A percentile compares a stretch with the other conserved stretches of the same genome.
These are phyloP conservation scores for Aramus guarauna DNA, from an alignment of 2,113 vertebrate species.

Conservation along the genomic window DNA sequence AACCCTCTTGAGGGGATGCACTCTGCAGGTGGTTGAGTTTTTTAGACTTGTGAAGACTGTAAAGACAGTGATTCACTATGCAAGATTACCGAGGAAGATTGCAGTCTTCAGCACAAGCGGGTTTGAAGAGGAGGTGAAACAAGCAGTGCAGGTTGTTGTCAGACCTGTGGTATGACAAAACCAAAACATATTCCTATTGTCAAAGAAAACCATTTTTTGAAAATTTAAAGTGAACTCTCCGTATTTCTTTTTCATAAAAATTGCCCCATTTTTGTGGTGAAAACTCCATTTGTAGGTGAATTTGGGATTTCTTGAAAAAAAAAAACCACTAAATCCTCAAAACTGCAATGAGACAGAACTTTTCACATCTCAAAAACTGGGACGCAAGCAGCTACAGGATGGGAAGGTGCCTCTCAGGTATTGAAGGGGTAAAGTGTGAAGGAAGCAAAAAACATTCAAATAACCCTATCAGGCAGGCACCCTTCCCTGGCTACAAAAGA, in stretches of 20 bases:
- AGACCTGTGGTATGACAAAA: background rate
- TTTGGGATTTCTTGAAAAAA: background rate
- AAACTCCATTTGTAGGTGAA: background rate
- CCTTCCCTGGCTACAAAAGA: background rate
- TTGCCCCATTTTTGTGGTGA: background rate
- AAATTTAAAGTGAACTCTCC: background rate
- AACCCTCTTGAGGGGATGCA: background rate
- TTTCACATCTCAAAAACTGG: background rate
- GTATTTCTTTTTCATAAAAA: background rate
- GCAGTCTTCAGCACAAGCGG: background rate
- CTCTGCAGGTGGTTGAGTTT: background rate
- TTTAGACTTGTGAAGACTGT: background rate
- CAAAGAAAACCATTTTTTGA: background rate
- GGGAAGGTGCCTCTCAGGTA: background rate
- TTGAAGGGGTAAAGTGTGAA: background rate
- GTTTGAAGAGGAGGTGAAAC: background rate
- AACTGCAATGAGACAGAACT: background rate
- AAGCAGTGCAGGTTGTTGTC: fast-evolving
- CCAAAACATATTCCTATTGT: background rate
- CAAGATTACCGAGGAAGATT: background rate
- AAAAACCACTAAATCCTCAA: background rate
- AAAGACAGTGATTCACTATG: background rate
- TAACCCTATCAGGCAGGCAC: background rate
- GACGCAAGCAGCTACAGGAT: background rate
- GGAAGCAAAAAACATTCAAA: background rate